Percentiles rank a stretch among this genome's conserved stretches.
These are phyloP conservation scores for Crocodylus rhombifer DNA, from an alignment of 2,797 vertebrate species.

Conservation along the genomic window DNA sequence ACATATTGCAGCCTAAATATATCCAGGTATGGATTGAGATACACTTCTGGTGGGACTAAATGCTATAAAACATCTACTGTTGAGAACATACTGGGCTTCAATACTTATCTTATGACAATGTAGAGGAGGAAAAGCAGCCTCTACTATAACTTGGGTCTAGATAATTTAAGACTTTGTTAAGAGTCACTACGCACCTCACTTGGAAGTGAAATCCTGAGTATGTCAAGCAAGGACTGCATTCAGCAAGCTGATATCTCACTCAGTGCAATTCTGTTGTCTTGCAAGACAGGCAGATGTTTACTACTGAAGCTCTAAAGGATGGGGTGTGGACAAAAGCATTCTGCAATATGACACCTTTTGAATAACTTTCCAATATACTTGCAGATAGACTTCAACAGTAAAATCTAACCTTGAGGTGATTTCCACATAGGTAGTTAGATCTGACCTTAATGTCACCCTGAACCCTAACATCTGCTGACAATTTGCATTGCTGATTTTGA, in stretches of 20 bases:
- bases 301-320: no score
- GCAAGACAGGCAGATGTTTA: no score
- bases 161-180: background rate
- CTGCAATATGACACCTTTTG: background rate
- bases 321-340: no score
- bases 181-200: background rate
- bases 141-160: background rate
- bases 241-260: no score
- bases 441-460: no score
- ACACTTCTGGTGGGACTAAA: background rate
- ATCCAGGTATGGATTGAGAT: background rate
- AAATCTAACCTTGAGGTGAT: no score
- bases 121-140: background rate
- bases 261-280: no score
- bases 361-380: slow-evolving; percentile 16
- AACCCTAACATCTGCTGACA: no score
- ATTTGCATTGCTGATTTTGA: no score
- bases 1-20: background rate
- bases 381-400: background rate
- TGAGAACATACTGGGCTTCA: background rate
- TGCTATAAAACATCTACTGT: background rate
- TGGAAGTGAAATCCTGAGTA: background rate
- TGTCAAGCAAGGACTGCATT: no score
- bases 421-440: no score
- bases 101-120: background rate